Evolutionary conservation across 92 coral and sea anemone species (phyloP), one percentile per base, ranked within the genome.

Genomic region (Isaurus tuberculatus): DNA sequence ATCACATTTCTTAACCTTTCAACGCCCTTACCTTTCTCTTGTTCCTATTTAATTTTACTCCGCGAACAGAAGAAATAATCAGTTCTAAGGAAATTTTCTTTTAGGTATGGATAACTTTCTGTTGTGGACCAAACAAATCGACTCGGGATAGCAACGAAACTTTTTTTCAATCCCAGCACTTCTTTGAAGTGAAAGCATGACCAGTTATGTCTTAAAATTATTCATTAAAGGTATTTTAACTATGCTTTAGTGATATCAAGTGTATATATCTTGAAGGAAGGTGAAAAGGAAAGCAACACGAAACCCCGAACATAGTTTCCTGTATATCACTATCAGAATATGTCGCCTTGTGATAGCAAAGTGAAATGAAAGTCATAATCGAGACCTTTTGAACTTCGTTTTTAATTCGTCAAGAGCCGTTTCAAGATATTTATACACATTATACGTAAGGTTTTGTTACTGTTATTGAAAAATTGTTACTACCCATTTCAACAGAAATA

Each of bases 301-400:
- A 22, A 26, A 55, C 58, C 22, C 82, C 16, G 61, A 67, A n/a
- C 70, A 1, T 34, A 30, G 68, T 36, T 77, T 77, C 82, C 82
- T 77, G 82, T 77, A 49, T 77, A 60, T 22, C 40, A 8, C 34
- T 77, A 60, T 22, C 40, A 8, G 68, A 55, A 33, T 61, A 77
- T 61, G 82, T 48, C 36, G 68, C 22, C 82, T 29, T 77, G 82
- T 77, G 82, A 77, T 77, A 77, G 78, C 78, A 26, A 28, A 11
- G 58, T 25, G 36, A 9, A 16, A 72, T 43, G 60, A 44, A 72
- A 43, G 36, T 46, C 22, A 25, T 13, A 34, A 63, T 28, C 69
- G 15, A 70, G 74, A 70, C 74, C 74, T 70, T 72, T 72, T 72
- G 78, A 72, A 72, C 78, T 46, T 43, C 66, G 11, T 8, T 36